A percentile compares a stretch with the other conserved stretches of the same genome.
phyloP scores from a whole-genome alignment of 2,113 vertebrate genomes.

The Silurus asotus region DNA sequence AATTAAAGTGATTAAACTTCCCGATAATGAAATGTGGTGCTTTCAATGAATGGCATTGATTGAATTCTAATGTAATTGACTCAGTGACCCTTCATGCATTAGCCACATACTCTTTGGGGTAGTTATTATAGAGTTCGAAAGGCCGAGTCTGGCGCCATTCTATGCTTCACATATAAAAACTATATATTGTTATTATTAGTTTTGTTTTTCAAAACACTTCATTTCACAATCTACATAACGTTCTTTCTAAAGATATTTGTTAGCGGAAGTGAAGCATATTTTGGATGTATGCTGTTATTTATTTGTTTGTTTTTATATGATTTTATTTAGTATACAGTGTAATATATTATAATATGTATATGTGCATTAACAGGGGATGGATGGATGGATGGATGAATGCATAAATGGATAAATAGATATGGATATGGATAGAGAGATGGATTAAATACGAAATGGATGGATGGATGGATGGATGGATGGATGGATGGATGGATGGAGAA shows the following conservation, averaged over 20 bases:
- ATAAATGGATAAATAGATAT: too few species aligned
- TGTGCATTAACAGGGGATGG: too few species aligned
- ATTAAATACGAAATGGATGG: too few species aligned
- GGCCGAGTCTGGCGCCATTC: neutral
- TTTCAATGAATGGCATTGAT: conserved; percentile 18
- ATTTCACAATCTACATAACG: neutral
- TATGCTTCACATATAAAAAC: too few species aligned
- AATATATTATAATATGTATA: too few species aligned
- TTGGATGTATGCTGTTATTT: neutral
- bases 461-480: neutral
- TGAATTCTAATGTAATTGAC: conserved; percentile 29
- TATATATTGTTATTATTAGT: too few species aligned
- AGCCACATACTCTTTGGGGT: neutral
- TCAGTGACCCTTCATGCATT: neutral
- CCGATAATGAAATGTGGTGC: conserved; percentile 3
- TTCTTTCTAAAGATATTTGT: neutral
- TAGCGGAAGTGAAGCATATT: neutral
- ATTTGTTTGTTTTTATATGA: too few species aligned
- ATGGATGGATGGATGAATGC: too few species aligned
- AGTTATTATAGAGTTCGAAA: conserved; percentile 4
- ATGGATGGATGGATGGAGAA: too few species aligned
- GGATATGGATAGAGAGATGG: too few species aligned
- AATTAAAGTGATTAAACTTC: conserved; percentile 30
- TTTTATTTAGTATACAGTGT: too few species aligned
- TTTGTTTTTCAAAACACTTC: neutral